Evolutionary conservation across 2,888 invertebrate genomes (phyloP), one percentile per base, ranked within the genome.

Genomic region (Terebella lapidaria): DNA sequence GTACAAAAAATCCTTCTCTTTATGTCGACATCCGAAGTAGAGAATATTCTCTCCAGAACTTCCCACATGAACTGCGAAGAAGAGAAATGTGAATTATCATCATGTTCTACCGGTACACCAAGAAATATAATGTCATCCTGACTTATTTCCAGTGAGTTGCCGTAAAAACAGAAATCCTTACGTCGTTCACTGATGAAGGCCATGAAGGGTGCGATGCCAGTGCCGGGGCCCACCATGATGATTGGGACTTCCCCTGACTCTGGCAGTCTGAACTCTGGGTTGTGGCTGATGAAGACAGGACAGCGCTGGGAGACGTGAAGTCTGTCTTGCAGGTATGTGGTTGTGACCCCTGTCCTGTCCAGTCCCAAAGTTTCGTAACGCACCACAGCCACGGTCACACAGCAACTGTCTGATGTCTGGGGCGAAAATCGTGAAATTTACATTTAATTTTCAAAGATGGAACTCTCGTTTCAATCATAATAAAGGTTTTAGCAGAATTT

Each of bases 221-320:
- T 97, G 24, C 97, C 97, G 0, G 96, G 96, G 0, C 94, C 95
- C 46, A 97, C 86, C 84, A 95, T 86, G 66, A 97, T 88, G 35
- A 90, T 83, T 0, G 93, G 91, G 1, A 74, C 52, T n/a, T 56
- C 45, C 28, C 46, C 46, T 60, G 66, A 54, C 30, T 28, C 60
- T 26, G 72, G 73, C 53, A 72, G 63, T 27, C 71, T 61, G 51
- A 73, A 73, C 53, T 70, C 71, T 22, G 71, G 70, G 55, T 73
- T 73, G 24, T 64, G 56, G 59, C 72, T 72, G 54, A 73, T 65
- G 57, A 73, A 73, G 3, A 72, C 70, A 0, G 71, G 71, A 57
- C 71, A 70, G 28, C 53, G 24, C n/a, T 65, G 58, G 22, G 58
- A 61, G 1, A 69, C 59, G n/a, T 28, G 5, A 4, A 70, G 54